Conservation (phyloP, 2,113 vertebrate species). For the Tenrec ecaudatus region DNA sequence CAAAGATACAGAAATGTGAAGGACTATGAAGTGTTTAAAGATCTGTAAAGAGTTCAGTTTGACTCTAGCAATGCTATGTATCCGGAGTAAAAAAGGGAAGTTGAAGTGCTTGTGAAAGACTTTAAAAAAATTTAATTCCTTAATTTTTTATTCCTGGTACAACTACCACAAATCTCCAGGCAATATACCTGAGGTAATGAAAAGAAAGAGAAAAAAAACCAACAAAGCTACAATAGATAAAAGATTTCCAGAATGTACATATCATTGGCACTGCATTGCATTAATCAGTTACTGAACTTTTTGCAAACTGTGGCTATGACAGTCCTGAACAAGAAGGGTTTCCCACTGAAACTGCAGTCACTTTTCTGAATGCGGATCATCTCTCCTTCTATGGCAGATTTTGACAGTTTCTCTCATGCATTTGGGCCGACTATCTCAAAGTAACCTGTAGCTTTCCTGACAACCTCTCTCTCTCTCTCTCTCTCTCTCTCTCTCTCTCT, state of each 20-base stretch:
- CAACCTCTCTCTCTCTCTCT: too few relatives aligned
- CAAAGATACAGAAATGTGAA: slow-evolving; percentile 29
- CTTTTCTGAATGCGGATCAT: slow-evolving; percentile 96
- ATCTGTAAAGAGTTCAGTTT: slow-evolving; percentile 46
- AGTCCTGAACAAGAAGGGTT: slow-evolving; percentile 95
- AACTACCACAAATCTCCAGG: slow-evolving; percentile 96
- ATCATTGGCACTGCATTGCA: slow-evolving; percentile 88
- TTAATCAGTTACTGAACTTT: slow-evolving; percentile 63
- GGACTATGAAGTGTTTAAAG: background rate
- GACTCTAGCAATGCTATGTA: background rate
- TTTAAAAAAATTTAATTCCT: slow-evolving; percentile 82
- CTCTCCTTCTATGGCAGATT: slow-evolving; percentile 92
- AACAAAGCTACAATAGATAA: slow-evolving; percentile 92
- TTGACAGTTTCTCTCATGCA: slow-evolving; percentile 96
- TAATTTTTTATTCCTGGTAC: slow-evolving; percentile 94
- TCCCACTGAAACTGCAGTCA: slow-evolving; percentile 96
- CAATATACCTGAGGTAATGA: slow-evolving; percentile 94
- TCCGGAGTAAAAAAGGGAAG: slow-evolving; percentile 24
- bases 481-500: too few relatives aligned
- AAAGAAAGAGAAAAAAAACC: slow-evolving; percentile 88
- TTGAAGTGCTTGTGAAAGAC: slow-evolving; percentile 19
- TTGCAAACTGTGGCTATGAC: slow-evolving; percentile 94
- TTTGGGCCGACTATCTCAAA: slow-evolving; percentile 98
- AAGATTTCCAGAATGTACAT: slow-evolving; percentile 95
- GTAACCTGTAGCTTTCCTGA: slow-evolving; percentile 99